Evolutionary conservation across 2,888 invertebrate genomes (phyloP).

Genomic region (Amphipyra berbera): DNA sequence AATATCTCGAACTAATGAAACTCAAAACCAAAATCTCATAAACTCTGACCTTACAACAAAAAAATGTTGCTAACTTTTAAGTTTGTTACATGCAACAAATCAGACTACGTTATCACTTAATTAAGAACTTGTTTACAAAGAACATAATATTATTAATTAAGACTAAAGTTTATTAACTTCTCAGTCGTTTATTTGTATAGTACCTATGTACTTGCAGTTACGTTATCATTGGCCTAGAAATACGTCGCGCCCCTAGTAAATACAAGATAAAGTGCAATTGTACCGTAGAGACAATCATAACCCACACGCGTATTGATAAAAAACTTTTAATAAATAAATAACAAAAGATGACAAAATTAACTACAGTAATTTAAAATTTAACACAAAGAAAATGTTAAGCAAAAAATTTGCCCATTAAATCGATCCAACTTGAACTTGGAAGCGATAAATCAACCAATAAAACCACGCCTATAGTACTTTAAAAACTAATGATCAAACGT

Average conservation of each 20-base stretch:
- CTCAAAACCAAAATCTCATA: conserved; percentile 4
- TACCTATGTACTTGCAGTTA: not conserved
- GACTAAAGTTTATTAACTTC: not conserved
- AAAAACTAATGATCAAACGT: not conserved
- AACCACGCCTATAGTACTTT: not conserved
- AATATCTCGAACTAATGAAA: not conserved
- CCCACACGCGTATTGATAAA: not conserved
- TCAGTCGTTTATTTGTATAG: not conserved
- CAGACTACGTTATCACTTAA: conserved; percentile 11
- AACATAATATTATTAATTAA: not conserved
- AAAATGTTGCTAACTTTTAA: not conserved
- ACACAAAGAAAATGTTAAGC: not conserved
- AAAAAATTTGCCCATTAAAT: not conserved
- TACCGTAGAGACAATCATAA: too few species aligned
- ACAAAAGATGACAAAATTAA: too few species aligned
- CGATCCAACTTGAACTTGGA: not conserved
- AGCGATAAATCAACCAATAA: conserved; percentile 2
- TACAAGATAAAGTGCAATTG: not conserved
- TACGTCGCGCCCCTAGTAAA: not conserved
- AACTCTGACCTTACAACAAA: conserved; percentile 12
- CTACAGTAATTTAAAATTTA: too few species aligned
- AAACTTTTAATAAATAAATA: too few species aligned
- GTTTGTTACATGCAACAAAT: not conserved
- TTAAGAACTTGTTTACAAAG: conserved; percentile 1
- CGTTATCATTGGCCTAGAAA: not conserved